Conservation (phyloP, 2,797 vertebrate genomes). For the Sebastiscus tertius region DNA sequence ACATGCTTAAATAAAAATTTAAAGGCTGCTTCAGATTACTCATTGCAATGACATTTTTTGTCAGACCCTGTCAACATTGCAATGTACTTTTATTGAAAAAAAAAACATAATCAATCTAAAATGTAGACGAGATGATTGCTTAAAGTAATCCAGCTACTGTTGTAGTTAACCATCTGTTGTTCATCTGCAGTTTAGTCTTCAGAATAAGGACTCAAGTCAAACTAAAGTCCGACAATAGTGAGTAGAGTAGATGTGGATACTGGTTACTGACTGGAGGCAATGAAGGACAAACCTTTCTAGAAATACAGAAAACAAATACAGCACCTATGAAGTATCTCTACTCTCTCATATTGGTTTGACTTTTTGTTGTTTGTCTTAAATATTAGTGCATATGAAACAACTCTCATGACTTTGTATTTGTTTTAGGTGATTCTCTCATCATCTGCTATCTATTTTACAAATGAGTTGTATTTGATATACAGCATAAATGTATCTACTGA, state of each 20-base stretch:
- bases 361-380: not conserved
- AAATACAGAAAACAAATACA: not conserved
- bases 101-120: not conserved
- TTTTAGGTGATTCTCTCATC: not conserved
- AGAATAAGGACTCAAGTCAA: not conserved
- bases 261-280: not conserved
- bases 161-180: too few species aligned
- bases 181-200: not conserved
- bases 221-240: not conserved
- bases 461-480: not conserved
- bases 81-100: not conserved
- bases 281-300: not conserved
- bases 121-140: not conserved
- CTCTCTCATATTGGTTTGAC: not conserved
- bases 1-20: not conserved
- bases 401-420: not conserved
- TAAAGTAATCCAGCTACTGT: not conserved
- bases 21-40: not conserved
- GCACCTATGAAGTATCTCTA: not conserved
- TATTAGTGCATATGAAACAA: not conserved
- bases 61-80: not conserved
- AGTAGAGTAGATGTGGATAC: not conserved
- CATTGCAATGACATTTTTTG: not conserved
- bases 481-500: not conserved
- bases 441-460: not conserved